Conservation (phyloP, 2,888 invertebrate genomes). For the Acronicta alni region DNA sequence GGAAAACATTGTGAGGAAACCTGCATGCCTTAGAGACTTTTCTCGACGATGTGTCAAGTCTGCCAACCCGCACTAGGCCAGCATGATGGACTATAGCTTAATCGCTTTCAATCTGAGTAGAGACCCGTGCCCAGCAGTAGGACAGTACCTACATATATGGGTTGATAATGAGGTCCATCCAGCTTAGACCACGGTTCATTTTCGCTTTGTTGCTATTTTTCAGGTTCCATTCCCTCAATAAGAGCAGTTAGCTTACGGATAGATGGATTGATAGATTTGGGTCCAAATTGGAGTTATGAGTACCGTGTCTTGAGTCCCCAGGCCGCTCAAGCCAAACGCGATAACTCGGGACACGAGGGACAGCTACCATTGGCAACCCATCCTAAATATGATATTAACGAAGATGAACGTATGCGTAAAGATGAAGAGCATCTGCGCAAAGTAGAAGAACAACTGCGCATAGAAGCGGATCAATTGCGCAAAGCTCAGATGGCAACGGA, state of each 20-base stretch:
- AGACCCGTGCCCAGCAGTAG: too few relatives aligned
- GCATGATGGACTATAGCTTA: too few relatives aligned
- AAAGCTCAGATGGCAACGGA: too few relatives aligned
- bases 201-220: constrained; percentile 6
- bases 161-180: too few relatives aligned
- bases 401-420: neutral
- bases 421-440: neutral
- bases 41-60: too few relatives aligned
- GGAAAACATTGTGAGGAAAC: too few relatives aligned
- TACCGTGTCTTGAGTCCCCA: constrained; percentile 40
- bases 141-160: too few relatives aligned
- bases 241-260: constrained; percentile 56
- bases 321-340: neutral
- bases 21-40: too few relatives aligned
- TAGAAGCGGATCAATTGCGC: neutral
- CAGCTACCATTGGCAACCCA: neutral
- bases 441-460: neutral
- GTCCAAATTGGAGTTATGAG: constrained; percentile 65
- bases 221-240: constrained; percentile 19
- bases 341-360: neutral
- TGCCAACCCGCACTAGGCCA: too few relatives aligned
- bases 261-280: constrained; percentile 64
- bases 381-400: too few relatives aligned
- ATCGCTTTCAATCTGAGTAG: too few relatives aligned
- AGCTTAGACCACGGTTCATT: too few relatives aligned